A percentile compares a stretch with the other conserved stretches of the same genome.
These are phyloP conservation scores for Cartodere bifasciata DNA, from an alignment of 2,888 invertebrate genomes.

Conservation along the genomic window DNA sequence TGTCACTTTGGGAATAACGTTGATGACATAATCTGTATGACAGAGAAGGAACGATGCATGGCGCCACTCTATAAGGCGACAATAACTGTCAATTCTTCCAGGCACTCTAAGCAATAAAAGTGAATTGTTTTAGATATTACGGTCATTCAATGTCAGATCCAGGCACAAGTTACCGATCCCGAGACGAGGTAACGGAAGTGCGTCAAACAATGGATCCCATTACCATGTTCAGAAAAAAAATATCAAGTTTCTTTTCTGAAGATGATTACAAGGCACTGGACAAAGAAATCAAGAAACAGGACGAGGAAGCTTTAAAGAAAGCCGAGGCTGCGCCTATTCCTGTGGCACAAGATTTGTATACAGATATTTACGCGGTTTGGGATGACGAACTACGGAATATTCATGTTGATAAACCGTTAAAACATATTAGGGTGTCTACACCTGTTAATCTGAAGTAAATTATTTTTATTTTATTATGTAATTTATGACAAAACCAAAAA, in stretches of 20 bases:
- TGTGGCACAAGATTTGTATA: slow-evolving; percentile 58
- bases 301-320: slow-evolving; percentile 55
- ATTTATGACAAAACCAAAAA: no score
- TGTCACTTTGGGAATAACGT: no score
- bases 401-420: slow-evolving; percentile 35
- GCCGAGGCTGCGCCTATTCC: slow-evolving; percentile 71
- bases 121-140: no score
- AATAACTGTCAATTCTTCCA: no score
- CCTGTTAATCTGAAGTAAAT: no score
- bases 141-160: slow-evolving; percentile 99
- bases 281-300: slow-evolving; percentile 58
- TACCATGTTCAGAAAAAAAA: slow-evolving; percentile 74
- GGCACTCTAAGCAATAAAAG: no score
- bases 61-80: no score
- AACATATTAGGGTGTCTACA: no score
- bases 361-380: slow-evolving; percentile 61
- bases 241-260: slow-evolving; percentile 58
- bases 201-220: slow-evolving; percentile 88
- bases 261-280: slow-evolving; percentile 75
- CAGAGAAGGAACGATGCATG: no score
- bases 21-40: no score
- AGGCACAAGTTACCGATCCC: slow-evolving; percentile 80
- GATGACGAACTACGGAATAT: slow-evolving; percentile 49
- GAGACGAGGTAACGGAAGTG: slow-evolving; percentile 89
- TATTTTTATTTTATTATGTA: no score